A percentile compares a stretch with the other conserved stretches of the same genome.
Evolutionary conservation across 1,140 invertebrate species (phyloP).

Genomic region (Leptonema lineaticorne): DNA sequence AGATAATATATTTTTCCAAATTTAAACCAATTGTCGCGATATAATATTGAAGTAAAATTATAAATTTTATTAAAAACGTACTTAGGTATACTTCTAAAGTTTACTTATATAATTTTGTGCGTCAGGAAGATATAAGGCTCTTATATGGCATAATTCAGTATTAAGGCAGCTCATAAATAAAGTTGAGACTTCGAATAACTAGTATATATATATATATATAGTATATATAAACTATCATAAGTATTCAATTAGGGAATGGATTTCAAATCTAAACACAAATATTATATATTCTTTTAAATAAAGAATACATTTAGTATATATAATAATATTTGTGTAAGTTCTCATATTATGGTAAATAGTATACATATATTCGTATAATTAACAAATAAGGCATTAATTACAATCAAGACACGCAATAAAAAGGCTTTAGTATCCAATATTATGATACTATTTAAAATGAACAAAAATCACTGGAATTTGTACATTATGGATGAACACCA

Average conservation of each 20-base stretch:
- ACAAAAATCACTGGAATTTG: slow-evolving; percentile 36
- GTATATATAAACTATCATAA: slow-evolving; percentile 28
- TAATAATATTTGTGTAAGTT: background rate
- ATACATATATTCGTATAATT: background rate
- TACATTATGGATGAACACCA: slow-evolving; percentile 34
- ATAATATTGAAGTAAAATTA: too few relatives aligned
- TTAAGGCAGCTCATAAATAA: slow-evolving; percentile 30
- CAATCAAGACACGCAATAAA: slow-evolving; percentile 16
- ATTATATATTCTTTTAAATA: slow-evolving; percentile 14
- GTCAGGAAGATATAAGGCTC: background rate
- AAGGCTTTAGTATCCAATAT: background rate
- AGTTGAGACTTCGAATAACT: slow-evolving; percentile 34
- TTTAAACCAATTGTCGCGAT: too few relatives aligned
- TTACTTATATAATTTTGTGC: too few relatives aligned
- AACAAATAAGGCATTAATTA: background rate
- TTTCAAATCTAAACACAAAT: slow-evolving; percentile 30
- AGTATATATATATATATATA: slow-evolving; percentile 28
- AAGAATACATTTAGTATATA: background rate
- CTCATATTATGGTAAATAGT: background rate
- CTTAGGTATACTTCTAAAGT: too few relatives aligned
- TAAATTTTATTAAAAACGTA: too few relatives aligned
- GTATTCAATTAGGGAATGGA: slow-evolving; percentile 36
- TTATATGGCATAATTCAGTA: slow-evolving; percentile 8
- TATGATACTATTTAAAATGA: background rate
- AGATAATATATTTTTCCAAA: too few relatives aligned